phyloP scores from a whole-genome alignment of 2,113 vertebrate genomes.

The Eretmodus cyanostictus region DNA sequence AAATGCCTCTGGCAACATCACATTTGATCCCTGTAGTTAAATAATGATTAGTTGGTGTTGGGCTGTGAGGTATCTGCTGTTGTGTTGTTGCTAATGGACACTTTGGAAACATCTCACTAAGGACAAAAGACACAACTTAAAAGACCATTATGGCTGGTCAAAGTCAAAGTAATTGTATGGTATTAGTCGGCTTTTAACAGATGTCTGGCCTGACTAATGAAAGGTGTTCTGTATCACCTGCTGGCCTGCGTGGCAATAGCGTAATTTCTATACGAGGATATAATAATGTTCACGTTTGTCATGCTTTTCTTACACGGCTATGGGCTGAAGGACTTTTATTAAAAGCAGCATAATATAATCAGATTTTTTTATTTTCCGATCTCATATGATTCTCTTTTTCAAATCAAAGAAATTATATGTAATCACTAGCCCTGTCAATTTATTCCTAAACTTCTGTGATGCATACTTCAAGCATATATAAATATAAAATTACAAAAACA shows the following conservation, averaged over 20 bases:
- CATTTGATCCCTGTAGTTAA: not conserved
- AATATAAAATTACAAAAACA: not conserved
- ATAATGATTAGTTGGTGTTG: not conserved
- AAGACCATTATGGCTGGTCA: conserved; percentile 26
- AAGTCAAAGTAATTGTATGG: conserved; percentile 34
- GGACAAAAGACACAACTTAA: conserved; percentile 42
- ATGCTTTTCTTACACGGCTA: not conserved
- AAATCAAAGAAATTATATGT: not conserved
- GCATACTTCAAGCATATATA: not conserved
- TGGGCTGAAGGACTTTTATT: not conserved
- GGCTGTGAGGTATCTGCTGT: not conserved
- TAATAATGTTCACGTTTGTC: not conserved
- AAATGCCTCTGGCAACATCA: not conserved
- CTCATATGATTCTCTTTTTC: not conserved
- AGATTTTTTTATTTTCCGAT: not conserved
- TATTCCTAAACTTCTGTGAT: not conserved
- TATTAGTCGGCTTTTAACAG: conserved; percentile 21
- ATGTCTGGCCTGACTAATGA: conserved; percentile 57
- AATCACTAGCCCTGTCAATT: not conserved
- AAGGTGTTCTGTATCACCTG: conserved; percentile 33
- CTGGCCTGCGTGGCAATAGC: not conserved
- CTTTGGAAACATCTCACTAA: conserved; percentile 11
- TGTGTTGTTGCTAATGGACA: conserved; percentile 23
- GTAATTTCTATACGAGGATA: not conserved
- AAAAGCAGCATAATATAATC: not conserved